Base-by-base conservation (phyloP, 23 tunicate genomes). In the Aplidium turbinatum region DNA sequence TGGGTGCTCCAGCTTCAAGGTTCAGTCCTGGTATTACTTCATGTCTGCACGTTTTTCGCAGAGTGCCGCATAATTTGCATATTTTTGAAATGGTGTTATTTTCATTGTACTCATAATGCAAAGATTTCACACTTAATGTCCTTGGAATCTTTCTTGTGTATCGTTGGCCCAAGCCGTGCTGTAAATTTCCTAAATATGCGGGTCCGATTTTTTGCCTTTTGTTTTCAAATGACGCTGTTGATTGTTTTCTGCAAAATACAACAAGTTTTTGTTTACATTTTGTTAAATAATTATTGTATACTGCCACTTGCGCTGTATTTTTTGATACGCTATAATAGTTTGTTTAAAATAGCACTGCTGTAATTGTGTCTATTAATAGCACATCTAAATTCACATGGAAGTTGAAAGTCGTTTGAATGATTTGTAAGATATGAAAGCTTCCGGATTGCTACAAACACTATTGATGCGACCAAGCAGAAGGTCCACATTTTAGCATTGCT, bases 51-150 rank as follows among this genome's bases (percentile, higher is more conserved):
- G 33, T 33, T 36, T 75, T 75, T n/a, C 30, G 47, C 2, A 57
- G 64, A 23, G 64, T 25, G 1, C 80, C 80, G 38, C 80, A 75
- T 19, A 23, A 25, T 20, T 9, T 5, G 29, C 80, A 75, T 6
- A 75, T 65, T 55, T 75, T 75, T 56, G 76, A 42, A 38, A 51
- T 66, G 46, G 77, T 0, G 80, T 60, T 18, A 75, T 60, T 22
- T 57, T 47, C 25, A 55, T 35, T 64, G 69, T 57, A 25, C 73
- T 81, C 72, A 52, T 82, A 75, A 39, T 45, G 76, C 57, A 83
- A 46, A 38, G 89, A 55, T 25, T 61, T 29, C 23, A 42, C 58
- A 34, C 80, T 75, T 24, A 68, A 68, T 24, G 80, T 75, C 31
- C 80, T 57, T 34, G 80, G 57, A n/a, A 75, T 55, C 58, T 75